A percentile compares a stretch with the other conserved stretches of the same genome.
Conservation (phyloP, 2,797 vertebrate genomes). For the Manis crassicaudata region DNA sequence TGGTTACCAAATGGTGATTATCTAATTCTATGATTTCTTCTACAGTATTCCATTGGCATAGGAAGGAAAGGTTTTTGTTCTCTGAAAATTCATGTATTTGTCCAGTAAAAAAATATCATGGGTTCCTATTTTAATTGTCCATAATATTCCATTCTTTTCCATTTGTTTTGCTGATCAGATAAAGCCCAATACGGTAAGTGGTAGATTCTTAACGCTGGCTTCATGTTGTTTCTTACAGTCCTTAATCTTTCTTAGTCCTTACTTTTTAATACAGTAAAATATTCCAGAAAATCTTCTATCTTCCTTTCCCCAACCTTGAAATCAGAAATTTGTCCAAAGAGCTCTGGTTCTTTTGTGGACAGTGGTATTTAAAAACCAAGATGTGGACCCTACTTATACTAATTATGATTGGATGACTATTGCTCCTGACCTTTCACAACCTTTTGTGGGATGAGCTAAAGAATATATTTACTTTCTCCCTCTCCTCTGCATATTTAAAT, state of each 20-base stretch:
- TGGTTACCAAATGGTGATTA: neutral
- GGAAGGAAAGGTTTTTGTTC: neutral
- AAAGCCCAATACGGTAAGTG: neutral
- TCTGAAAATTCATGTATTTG: neutral
- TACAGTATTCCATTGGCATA: neutral
- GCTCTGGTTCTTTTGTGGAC: neutral
- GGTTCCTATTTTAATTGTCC: neutral
- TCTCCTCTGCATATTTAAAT: neutral
- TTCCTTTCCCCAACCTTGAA: neutral
- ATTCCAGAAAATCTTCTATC: neutral
- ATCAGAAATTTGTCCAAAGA: neutral
- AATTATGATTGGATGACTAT: too few species aligned
- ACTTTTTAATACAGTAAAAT: neutral
- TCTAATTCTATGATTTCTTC: neutral
- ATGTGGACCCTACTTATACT: fast-evolving
- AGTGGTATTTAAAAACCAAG: neutral
- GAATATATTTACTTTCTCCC: neutral
- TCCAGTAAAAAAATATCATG: neutral
- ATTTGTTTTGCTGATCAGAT: neutral
- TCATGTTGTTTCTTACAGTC: neutral
- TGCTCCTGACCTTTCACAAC: fast-evolving
- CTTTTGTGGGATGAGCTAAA: neutral
- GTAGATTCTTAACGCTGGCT: fast-evolving
- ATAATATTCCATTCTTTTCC: neutral
- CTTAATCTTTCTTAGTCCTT: neutral